phyloP scores from a whole-genome alignment of 2,888 invertebrate genomes.

The Archips xylosteana region DNA sequence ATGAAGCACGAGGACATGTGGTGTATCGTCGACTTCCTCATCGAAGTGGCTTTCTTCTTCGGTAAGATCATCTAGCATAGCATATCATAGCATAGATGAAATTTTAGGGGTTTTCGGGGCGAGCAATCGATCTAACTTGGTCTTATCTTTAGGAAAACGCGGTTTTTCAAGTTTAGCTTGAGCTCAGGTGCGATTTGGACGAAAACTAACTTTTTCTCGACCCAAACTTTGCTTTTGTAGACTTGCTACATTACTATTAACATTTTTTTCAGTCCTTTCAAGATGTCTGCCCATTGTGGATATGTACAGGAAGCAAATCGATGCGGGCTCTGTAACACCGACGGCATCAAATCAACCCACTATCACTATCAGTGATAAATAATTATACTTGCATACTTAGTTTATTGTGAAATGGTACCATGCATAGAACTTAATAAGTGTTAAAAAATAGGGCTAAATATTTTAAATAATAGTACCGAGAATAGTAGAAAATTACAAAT shows the following conservation, averaged over 20 bases:
- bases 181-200: too few relatives aligned
- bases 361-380: constrained; percentile 6
- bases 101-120: too few relatives aligned
- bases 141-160: too few relatives aligned
- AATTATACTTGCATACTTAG: neutral
- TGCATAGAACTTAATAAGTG: neutral
- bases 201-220: too few relatives aligned
- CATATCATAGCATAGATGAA: too few relatives aligned
- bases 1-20: constrained; percentile 50
- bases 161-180: too few relatives aligned
- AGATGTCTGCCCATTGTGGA: constrained; percentile 71
- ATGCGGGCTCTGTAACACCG: constrained; percentile 21
- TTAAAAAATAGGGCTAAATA: too few relatives aligned
- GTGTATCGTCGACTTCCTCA: constrained; percentile 56
- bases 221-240: neutral
- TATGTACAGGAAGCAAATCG: constrained; percentile 60
- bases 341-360: neutral
- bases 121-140: too few relatives aligned
- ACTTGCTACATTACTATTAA: neutral
- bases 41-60: constrained; percentile 68
- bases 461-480: too few relatives aligned
- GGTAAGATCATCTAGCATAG: constrained; percentile 49
- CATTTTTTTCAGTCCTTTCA: constrained; percentile 63
- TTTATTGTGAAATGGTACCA: neutral
- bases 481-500: too few relatives aligned